Percentiles rank a stretch among this genome's conserved stretches.
These are phyloP conservation scores for Platyscapa corneri DNA, from an alignment of 1,140 invertebrate species.

Conservation along the genomic window DNA sequence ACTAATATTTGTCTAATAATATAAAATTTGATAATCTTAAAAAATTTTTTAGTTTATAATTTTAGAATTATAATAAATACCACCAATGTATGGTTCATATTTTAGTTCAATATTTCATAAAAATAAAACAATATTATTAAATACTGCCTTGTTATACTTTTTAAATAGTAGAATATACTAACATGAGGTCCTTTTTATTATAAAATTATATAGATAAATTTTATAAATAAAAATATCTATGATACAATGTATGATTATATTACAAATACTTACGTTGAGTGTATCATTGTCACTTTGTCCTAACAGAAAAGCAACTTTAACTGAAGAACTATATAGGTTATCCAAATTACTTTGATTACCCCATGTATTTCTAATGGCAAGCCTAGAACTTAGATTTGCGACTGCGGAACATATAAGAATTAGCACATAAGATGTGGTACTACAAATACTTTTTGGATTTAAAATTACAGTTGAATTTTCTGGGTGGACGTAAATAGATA, in stretches of 20 bases:
- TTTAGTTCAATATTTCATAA: too few relatives aligned
- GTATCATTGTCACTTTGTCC: constrained; percentile 76
- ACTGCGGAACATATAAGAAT: constrained; percentile 85
- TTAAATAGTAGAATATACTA: neutral
- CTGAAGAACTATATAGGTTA: constrained; percentile 65
- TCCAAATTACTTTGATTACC: constrained; percentile 79
- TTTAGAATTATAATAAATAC: too few relatives aligned
- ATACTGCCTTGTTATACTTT: neutral
- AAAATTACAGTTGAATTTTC: constrained; percentile 81
- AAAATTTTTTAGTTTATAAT: too few relatives aligned
- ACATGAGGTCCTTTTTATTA: neutral
- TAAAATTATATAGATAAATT: neutral
- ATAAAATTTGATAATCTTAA: neutral
- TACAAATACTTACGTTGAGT: constrained; percentile 71
- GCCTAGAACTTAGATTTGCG: constrained; percentile 78
- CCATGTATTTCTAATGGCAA: constrained; percentile 88
- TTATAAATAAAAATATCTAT: neutral
- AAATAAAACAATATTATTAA: too few relatives aligned
- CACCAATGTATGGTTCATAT: too few relatives aligned
- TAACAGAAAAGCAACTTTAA: constrained; percentile 76
- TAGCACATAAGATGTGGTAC: constrained; percentile 77
- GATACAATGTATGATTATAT: neutral
- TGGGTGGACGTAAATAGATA: constrained; percentile 81
- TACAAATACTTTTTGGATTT: constrained; percentile 78
- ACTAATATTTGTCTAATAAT: neutral